Evolutionary conservation across 1,140 invertebrate species (phyloP).

Genomic region (Drosophila erecta): DNA sequence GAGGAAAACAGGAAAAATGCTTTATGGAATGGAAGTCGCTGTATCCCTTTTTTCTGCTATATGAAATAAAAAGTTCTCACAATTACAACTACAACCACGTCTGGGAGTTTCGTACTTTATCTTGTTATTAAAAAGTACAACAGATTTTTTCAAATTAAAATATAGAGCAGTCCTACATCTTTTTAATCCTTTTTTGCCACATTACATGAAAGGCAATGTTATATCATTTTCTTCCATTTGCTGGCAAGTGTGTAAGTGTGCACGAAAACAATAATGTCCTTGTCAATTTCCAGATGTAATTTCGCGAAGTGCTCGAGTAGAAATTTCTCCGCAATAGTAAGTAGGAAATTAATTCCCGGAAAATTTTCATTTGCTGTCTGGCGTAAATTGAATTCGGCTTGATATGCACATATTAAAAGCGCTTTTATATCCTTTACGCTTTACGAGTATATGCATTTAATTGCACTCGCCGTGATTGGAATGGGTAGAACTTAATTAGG

Average conservation of each 20-base stretch:
- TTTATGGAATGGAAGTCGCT: too few relatives aligned
- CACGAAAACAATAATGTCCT: not conserved
- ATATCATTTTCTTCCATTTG: too few relatives aligned
- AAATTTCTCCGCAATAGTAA: not conserved
- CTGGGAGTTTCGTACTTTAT: not conserved
- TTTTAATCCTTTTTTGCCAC: too few relatives aligned
- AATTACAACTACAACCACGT: not conserved
- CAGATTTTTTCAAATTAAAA: too few relatives aligned
- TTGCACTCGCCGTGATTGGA: slow-evolving; percentile 12
- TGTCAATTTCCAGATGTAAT: slow-evolving; percentile 10
- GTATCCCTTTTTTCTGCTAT: too few relatives aligned
- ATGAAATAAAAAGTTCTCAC: not conserved
- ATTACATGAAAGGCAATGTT: too few relatives aligned
- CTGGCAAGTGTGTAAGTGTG: not conserved
- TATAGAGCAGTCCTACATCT: too few relatives aligned
- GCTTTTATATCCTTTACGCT: not conserved
- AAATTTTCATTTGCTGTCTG: slow-evolving; percentile 19
- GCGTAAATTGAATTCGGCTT: slow-evolving; percentile 12
- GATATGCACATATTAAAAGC: slow-evolving; percentile 24
- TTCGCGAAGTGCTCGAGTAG: slow-evolving; percentile 14
- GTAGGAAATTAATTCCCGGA: not conserved
- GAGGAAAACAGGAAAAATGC: slow-evolving; percentile 20
- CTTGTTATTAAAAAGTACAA: too few relatives aligned
- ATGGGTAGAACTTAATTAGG: slow-evolving; percentile 19
- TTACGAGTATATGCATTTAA: slow-evolving; percentile 16